Conservation (phyloP, 1,140 invertebrate species). For the Drosophila novamexicana region DNA sequence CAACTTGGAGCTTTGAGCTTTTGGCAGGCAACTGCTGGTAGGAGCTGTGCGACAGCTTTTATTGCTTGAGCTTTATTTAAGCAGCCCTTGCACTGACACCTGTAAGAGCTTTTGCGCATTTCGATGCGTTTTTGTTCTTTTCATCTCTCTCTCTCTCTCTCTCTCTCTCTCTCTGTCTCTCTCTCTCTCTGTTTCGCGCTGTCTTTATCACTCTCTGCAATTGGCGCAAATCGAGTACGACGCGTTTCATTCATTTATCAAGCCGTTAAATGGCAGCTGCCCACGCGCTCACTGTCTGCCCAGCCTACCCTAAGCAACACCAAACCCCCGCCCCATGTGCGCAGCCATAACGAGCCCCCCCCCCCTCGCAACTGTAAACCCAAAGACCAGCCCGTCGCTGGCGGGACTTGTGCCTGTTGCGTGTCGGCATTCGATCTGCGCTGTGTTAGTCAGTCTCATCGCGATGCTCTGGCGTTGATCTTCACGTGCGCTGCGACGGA, state of each 20-base stretch:
- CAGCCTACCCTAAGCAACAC: neutral
- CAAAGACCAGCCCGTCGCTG: neutral
- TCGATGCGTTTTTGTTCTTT: neutral
- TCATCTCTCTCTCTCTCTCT: neutral
- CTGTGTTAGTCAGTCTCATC: constrained; percentile 65
- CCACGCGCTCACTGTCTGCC: constrained; percentile 27
- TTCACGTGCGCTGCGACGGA: constrained; percentile 56
- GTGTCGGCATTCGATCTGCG: constrained; percentile 29
- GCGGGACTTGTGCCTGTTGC: constrained; percentile 11
- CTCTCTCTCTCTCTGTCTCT: neutral
- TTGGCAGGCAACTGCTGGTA: neutral
- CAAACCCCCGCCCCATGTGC: neutral
- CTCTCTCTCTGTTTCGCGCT: neutral
- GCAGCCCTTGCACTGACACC: constrained; percentile 5
- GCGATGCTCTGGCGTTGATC: constrained; percentile 78
- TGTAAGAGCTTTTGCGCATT: neutral
- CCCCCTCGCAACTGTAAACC: constrained; percentile 22
- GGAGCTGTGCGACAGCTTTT: constrained; percentile 1
- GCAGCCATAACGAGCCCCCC: neutral
- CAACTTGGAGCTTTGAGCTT: constrained; percentile 2
- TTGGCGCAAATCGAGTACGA: constrained; percentile 32
- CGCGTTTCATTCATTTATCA: constrained; percentile 63
- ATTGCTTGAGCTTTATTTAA: neutral
- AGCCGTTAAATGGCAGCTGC: constrained; percentile 54
- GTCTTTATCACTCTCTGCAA: neutral